phyloP scores from a whole-genome alignment of 2,113 vertebrate genomes.

The Prunella fulvescens region DNA sequence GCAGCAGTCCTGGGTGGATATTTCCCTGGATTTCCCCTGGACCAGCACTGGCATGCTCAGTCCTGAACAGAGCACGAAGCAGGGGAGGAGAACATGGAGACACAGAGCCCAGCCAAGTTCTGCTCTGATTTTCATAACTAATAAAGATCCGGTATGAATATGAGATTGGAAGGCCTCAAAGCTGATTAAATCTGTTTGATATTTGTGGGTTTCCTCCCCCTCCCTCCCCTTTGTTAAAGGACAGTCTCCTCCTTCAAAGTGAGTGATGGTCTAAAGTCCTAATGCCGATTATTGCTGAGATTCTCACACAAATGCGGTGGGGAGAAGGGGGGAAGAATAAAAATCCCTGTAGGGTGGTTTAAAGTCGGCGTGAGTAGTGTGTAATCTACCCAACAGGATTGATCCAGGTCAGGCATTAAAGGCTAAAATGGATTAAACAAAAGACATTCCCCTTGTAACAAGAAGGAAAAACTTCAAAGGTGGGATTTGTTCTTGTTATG shows the following conservation, averaged over 20 bases:
- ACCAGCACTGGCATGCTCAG: accelerated
- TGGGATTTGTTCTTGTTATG: slow-evolving; percentile 79
- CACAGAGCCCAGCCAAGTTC: neutral
- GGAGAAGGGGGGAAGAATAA: neutral
- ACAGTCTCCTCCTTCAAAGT: slow-evolving; percentile 60
- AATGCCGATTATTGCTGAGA: slow-evolving; percentile 62
- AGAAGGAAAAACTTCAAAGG: slow-evolving; percentile 81
- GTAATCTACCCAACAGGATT: slow-evolving; percentile 80
- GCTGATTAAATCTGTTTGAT: slow-evolving; percentile 54
- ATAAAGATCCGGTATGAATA: neutral
- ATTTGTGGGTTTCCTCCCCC: neutral
- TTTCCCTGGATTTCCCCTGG: neutral
- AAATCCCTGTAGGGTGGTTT: slow-evolving; percentile 65
- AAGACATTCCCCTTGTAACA: slow-evolving; percentile 79
- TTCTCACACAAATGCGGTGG: slow-evolving; percentile 47
- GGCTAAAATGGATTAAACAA: slow-evolving; percentile 85
- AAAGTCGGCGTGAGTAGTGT: slow-evolving; percentile 67
- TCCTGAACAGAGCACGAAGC: neutral
- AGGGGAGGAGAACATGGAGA: neutral
- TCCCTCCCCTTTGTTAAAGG: slow-evolving; percentile 30
- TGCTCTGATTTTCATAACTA: neutral
- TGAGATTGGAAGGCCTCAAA: slow-evolving; percentile 29
- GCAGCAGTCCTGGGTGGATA: neutral
- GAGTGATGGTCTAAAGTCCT: slow-evolving; percentile 47
- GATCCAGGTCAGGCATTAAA: slow-evolving; percentile 82